A percentile compares a stretch with the other conserved stretches of the same genome.
Evolutionary conservation across 2,113 vertebrate species (phyloP).

Genomic region (Aptenodytes patagonicus): DNA sequence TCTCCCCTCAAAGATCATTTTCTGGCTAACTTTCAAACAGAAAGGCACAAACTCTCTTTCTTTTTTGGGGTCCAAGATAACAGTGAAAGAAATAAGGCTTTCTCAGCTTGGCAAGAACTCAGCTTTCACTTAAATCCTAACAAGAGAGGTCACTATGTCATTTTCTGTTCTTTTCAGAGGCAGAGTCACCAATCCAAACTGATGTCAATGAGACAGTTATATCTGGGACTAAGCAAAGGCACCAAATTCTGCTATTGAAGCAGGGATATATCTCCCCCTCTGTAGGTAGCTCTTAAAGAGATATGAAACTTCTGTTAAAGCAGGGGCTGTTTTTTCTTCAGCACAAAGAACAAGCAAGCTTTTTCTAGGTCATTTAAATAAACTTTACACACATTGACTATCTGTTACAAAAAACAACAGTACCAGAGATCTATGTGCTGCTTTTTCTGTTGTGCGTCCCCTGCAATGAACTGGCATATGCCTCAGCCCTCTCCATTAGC

Average conservation of each 20-base stretch:
- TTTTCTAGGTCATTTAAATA: background rate
- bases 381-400: background rate
- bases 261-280: background rate
- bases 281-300: background rate
- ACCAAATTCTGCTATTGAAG: background rate
- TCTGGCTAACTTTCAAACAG: background rate
- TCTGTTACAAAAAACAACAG: background rate
- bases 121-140: background rate
- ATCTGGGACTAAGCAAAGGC: background rate
- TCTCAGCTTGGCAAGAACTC: background rate
- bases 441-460: background rate
- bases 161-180: background rate
- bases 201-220: background rate
- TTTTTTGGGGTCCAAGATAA: background rate
- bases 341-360: background rate
- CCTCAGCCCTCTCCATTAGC: background rate
- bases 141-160: background rate
- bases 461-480: background rate
- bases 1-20: background rate
- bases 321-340: background rate
- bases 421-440: background rate
- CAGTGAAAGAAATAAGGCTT: background rate
- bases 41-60: background rate
- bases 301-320: background rate
- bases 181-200: background rate